Base-by-base conservation (phyloP, 1,140 invertebrate genomes). In the Drosophila prosaltans region DNA sequence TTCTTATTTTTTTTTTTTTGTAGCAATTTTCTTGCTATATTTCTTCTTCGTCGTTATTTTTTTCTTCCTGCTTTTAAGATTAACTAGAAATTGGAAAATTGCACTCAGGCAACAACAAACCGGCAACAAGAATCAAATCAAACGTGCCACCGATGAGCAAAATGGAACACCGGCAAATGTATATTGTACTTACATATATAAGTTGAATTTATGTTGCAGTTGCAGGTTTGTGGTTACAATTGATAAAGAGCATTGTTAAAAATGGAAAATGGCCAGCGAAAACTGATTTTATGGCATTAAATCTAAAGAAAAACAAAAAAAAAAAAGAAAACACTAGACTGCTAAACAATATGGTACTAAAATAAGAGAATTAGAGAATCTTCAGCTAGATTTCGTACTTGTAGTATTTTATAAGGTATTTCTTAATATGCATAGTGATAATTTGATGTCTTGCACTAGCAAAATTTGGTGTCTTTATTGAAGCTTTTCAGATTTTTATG, bases 1-100 rank as follows among this genome's bases (percentile, higher is more conserved):
- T 60, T 61, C 36, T 36, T 51, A 60, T 21, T 62, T 51, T 55
- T 30, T 66, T 62, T 45, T 65, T 67, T 65, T 63, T 45, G 51
- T 45, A 59, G 77, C 73, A 77, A 80, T 80, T 77, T 70, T 84
- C 69, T 75, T 84, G 78, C 73, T 69, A 84, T 84, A 84, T 84
- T 85, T 85, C 78, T 82, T 72, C 43, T 85, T 85, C 78, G 78
- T 72, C 43, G 48, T 71, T 78, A 6, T 7, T 36, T 36, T 60
- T 76, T 28, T 51, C 36, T 41, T 39, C 32, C 30, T 63, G 40
- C 62, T 51, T 36, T 74, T 61, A 40, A 43, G 39, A 10, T 57
- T 36, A 84, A 80, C 82, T 84, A 78, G 81, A 81, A 85, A 85
- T 85, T 81, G 82, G 82, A 81, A 85, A 85, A 85, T 85, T 85